Evolutionary conservation across 2,888 invertebrate genomes (phyloP), one percentile per base, ranked within the genome.

Genomic region (Disparrhopalites patrizii): DNA sequence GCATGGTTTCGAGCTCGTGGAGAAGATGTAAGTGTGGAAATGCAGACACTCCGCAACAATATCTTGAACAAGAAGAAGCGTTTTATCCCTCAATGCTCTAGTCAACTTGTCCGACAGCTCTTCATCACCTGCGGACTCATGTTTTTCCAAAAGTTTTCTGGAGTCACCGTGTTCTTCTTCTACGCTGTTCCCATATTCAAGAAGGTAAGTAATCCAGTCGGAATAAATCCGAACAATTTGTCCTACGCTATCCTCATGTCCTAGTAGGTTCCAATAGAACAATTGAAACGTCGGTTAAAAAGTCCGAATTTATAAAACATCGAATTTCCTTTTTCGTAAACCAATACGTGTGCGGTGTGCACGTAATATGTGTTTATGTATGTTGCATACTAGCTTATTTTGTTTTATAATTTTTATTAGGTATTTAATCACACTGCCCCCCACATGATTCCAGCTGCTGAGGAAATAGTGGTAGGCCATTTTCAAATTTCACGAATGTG

Each of bases 131-230:
- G 92, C 77, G 88, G 90, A 20, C 82, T 93, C 72, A 93, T 93
- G 91, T 87, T 92, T 81, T 92, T 93, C 78, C 93, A 93, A 78
- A 84, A 93, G 69, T 77, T 81, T 66, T 75, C 74, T 50, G 91
- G 91, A 15, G 91, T 90, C 38, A 90, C 90, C 76, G 89, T 90
- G 52, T 91, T 91, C 78, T 88, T 87, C 73, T 90, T 90, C 78
- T 91, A 91, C 79, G 90, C 90, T 52, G 92, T 91, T 15, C 86
- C 88, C 64, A 93, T 93, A 76, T 92, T 94, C 79, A 84, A 89
- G 70, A 87, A 88, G 79, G 92, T 93, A 20, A 20, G 3, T 15
- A 20, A 23, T 47, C 23, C 15, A 36, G 7, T 36, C n/a, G n/a
- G n/a, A n/a, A n/a, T n/a, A n/a, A n/a, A n/a, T n/a, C n/a, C n/a